Percentiles rank a stretch among this genome's conserved stretches.
Conservation (phyloP, 2,888 invertebrate genomes). For the Drosophila recens region DNA sequence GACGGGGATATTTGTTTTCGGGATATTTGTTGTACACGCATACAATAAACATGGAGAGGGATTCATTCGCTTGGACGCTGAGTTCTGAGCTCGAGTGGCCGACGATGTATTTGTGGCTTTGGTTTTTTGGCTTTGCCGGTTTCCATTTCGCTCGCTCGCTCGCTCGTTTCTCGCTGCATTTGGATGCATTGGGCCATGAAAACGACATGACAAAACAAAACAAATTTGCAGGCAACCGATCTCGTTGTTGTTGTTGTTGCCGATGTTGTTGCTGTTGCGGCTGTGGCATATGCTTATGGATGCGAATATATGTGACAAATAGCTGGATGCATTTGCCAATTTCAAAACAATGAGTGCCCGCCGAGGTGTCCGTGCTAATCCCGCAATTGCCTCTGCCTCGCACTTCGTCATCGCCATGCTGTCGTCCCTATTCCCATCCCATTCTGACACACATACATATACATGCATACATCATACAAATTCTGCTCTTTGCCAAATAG, state of each 20-base stretch:
- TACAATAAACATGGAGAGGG: background rate
- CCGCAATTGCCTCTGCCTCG: conserved; percentile 63
- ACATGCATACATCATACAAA: background rate
- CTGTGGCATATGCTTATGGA: conserved; percentile 7
- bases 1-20: background rate
- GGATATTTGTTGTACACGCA: background rate
- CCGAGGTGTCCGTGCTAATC: conserved; percentile 77
- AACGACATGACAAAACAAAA: conserved; percentile 82
- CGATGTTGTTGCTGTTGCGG: background rate
- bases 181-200: conserved; percentile 80
- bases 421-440: conserved; percentile 12
- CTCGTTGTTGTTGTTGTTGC: background rate
- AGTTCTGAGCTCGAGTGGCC: conserved; percentile 41
- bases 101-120: conserved; percentile 35
- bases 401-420: background rate
- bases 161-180: conserved; percentile 47
- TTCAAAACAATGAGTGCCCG: conserved; percentile 63
- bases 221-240: conserved; percentile 49
- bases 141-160: conserved; percentile 55
- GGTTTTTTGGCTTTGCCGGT: conserved; percentile 58
- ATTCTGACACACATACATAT: background rate
- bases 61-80: conserved; percentile 2
- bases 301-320: conserved; percentile 63
- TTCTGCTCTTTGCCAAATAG: conserved; percentile 24
- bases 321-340: conserved; percentile 58